A percentile compares a stretch with the other conserved stretches of the same genome.
These are phyloP conservation scores for Gortyna flavago DNA, from an alignment of 2,888 invertebrate species.

Conservation along the genomic window DNA sequence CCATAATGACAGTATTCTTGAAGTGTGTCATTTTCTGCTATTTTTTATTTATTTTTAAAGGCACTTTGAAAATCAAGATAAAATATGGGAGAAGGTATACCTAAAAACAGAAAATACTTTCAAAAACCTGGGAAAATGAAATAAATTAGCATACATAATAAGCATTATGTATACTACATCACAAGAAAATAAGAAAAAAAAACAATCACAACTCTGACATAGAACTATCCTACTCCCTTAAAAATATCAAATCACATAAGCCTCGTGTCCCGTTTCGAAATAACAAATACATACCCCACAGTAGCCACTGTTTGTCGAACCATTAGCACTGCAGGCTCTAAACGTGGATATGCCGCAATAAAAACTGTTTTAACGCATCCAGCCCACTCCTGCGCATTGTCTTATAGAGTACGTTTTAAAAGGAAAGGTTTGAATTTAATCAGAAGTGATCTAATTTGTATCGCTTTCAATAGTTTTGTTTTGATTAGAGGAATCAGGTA, in stretches of 20 bases:
- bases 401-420: conserved; percentile 63
- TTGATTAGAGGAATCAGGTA: neutral
- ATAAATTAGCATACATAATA: too few species aligned
- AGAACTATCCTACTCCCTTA: neutral
- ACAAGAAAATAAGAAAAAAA: neutral
- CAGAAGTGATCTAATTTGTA: conserved; percentile 68
- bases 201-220: neutral
- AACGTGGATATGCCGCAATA: conserved; percentile 71
- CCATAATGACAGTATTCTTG: neutral
- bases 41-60: neutral
- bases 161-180: too few species aligned
- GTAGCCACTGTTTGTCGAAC: conserved; percentile 79
- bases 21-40: neutral
- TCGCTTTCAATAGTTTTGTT: conserved; percentile 17
- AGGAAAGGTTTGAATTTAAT: conserved; percentile 65
- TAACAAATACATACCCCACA: conserved; percentile 48
- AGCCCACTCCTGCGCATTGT: conserved; percentile 68
- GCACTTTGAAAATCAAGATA: neutral
- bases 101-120: neutral
- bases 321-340: conserved; percentile 80
- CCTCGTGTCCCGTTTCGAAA: conserved; percentile 31
- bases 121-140: neutral
- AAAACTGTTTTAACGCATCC: conserved; percentile 74
- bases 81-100: neutral
- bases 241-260: conserved; percentile 2